Evolutionary conservation across 2,113 vertebrate genomes (phyloP).

Genomic region (Siniperca knerii): DNA sequence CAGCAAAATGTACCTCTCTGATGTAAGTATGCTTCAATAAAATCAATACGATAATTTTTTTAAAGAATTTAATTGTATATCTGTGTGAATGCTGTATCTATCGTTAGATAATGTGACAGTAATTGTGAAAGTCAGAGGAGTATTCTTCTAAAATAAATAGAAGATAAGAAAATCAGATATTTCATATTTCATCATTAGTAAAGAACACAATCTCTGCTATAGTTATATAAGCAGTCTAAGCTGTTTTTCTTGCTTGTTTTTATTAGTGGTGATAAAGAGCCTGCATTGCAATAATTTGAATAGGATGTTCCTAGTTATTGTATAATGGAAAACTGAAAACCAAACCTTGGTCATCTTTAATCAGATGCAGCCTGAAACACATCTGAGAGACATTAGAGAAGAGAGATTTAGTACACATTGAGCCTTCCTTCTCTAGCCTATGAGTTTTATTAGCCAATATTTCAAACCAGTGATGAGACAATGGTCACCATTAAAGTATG

Average conservation of each 20-base stretch:
- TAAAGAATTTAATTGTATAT: neutral
- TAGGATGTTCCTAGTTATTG: neutral
- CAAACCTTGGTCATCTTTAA: neutral
- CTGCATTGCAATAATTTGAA: neutral
- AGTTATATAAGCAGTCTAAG: neutral
- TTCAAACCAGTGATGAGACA: constrained; percentile 4
- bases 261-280: neutral
- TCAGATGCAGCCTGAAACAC: constrained; percentile 1
- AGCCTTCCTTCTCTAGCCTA: neutral
- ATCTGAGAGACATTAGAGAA: neutral
- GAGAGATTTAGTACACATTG: constrained; percentile 2
- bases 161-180: neutral
- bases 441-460: constrained; percentile 12
- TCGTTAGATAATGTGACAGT: neutral
- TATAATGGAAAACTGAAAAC: neutral
- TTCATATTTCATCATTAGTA: neutral
- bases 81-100: neutral
- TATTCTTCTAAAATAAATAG: neutral
- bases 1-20: constrained; percentile 92
- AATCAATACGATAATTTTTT: neutral
- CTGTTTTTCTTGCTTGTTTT: neutral
- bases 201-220: neutral
- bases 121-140: neutral
- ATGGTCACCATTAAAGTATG: neutral
- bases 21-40: constrained; percentile 86